Evolutionary conservation across 2,888 invertebrate genomes (phyloP).

Genomic region (Lepidochrysops patricia): DNA sequence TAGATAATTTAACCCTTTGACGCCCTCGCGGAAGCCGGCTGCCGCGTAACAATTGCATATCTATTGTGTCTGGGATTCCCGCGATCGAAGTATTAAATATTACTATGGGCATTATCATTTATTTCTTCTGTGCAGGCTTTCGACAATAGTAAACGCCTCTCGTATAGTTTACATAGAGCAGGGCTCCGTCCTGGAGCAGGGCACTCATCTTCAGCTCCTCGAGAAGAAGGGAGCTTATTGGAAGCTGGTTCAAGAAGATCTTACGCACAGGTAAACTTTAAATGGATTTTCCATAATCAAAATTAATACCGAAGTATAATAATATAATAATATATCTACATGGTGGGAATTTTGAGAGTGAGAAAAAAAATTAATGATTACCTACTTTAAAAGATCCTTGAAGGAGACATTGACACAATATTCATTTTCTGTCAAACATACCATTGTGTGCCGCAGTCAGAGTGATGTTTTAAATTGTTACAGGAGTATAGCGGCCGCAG

Average conservation of each 20-base stretch:
- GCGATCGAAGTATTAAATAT: too few species aligned
- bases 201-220: slow-evolving; percentile 81
- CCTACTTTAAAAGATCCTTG: too few species aligned
- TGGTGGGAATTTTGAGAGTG: background rate
- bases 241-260: slow-evolving; percentile 77
- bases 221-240: slow-evolving; percentile 77
- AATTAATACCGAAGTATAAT: too few species aligned
- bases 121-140: slow-evolving; percentile 50
- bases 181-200: slow-evolving; percentile 81
- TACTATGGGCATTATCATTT: background rate
- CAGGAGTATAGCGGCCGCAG: slow-evolving; percentile 34
- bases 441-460: too few species aligned
- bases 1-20: too few species aligned
- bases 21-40: too few species aligned
- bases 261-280: slow-evolving; percentile 43
- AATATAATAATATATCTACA: too few species aligned
- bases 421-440: too few species aligned
- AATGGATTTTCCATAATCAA: background rate
- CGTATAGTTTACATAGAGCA: slow-evolving; percentile 81
- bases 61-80: too few species aligned
- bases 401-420: too few species aligned
- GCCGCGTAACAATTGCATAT: too few species aligned
- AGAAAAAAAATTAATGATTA: too few species aligned
- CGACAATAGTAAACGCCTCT: slow-evolving; percentile 80
- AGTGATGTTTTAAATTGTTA: background rate